phyloP scores from a whole-genome alignment of 2,797 vertebrate species.

The Stomatorhinus walkeri region DNA sequence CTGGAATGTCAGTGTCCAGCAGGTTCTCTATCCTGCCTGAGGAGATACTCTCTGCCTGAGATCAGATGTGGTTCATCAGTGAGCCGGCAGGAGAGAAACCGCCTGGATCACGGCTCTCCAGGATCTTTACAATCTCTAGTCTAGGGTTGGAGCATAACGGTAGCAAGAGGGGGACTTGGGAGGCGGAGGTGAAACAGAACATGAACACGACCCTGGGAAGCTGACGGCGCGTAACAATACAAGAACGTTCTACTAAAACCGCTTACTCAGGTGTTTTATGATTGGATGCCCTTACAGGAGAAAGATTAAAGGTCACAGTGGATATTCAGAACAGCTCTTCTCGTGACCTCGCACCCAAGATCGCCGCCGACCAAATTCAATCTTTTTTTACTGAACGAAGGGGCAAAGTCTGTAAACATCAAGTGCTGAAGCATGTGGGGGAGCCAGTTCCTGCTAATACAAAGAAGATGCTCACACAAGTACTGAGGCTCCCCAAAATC shows the following conservation, averaged over 20 bases:
- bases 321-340: conserved; percentile 76
- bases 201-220: neutral
- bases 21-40: neutral
- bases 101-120: neutral
- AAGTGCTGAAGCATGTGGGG: conserved; percentile 65
- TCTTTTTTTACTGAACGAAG: conserved; percentile 70
- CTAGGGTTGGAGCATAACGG: neutral
- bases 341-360: conserved; percentile 70
- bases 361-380: conserved; percentile 67
- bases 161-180: neutral
- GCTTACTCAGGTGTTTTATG: neutral
- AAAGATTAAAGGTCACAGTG: conserved; percentile 70
- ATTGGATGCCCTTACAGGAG: conserved; percentile 51
- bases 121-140: neutral
- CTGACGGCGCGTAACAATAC: neutral
- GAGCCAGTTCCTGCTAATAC: conserved; percentile 65
- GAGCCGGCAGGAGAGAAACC: neutral
- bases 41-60: neutral
- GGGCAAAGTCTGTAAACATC: conserved; percentile 66
- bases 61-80: neutral
- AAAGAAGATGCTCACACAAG: conserved; percentile 64
- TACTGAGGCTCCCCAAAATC: conserved; percentile 64
- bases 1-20: too few relatives aligned
- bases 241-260: neutral
- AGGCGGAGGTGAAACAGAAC: neutral